Evolutionary conservation across 1,140 invertebrate genomes (phyloP), one percentile per base, ranked within the genome.

Genomic region (Caenorhabditis briggsae): DNA sequence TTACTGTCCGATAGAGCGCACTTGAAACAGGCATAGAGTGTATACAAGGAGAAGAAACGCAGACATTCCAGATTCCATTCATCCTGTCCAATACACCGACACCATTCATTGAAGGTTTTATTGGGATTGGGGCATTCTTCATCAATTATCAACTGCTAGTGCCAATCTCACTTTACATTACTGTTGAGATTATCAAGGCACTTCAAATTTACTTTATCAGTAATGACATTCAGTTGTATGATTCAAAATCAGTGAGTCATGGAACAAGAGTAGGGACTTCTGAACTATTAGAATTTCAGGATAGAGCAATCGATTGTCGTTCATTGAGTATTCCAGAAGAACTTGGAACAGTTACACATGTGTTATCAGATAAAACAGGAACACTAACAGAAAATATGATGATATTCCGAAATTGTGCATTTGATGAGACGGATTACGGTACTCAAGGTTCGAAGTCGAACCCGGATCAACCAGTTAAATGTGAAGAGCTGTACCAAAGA

Each of bases 281-380:
- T 8, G 23, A 70, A 85, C 7, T 43, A 20, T 33, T 64, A 11
- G 11, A 18, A 53, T 55, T 86, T 14, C n/a, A 88, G 88, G 88
- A 88, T 74, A 9, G 64, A 85, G 74, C 55, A 33, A 85, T 88
- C 56, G 70, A 65, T 14, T 90, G 86, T 64, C 89, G 89, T 83
- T 97, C 97, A 50, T 94, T 98, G 87, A 99, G 98, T 92, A 98
- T 98, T 82, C 96, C 97, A 0, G 97, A 99, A 93, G 97, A 99
- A 93, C 94, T 98, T 70, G 97, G 97, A 5, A 90, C 95, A 94
- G 95, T 99, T 33, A 96, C 97, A 90, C 98, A 98, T 92, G 94
- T 99, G 70, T 98, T 99, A 93, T 98, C 96, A 8, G 97, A 99
- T 92, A 98, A 98, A 93, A 99, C 97, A 2, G 97, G 97, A 9